Evolutionary conservation across 2,888 invertebrate species (phyloP).

Genomic region (Augiades crinisus): DNA sequence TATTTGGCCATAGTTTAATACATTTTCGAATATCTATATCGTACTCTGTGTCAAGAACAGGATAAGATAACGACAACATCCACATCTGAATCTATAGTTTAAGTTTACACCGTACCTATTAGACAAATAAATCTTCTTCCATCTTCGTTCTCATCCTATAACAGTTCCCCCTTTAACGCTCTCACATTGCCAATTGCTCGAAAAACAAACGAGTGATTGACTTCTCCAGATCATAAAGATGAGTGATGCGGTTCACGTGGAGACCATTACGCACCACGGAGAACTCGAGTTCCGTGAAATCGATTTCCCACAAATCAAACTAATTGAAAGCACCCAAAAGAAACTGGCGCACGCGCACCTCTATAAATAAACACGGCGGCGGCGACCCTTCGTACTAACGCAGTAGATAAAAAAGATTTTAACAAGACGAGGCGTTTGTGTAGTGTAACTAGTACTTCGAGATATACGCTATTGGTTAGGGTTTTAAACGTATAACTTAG

Average conservation of each 20-base stretch:
- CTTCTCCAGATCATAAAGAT: constrained; percentile 6
- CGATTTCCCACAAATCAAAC: constrained; percentile 67
- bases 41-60: too few relatives aligned
- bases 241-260: constrained; percentile 25
- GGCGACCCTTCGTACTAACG: constrained; percentile 48
- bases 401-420: constrained; percentile 44
- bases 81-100: too few relatives aligned
- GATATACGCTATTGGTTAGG: too few relatives aligned
- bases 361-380: constrained; percentile 63
- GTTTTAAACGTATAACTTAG: too few relatives aligned
- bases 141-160: not conserved
- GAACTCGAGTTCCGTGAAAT: constrained; percentile 45
- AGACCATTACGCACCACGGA: constrained; percentile 16
- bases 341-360: constrained; percentile 51
- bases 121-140: too few relatives aligned
- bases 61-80: too few relatives aligned
- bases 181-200: not conserved
- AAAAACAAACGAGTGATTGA: constrained; percentile 5
- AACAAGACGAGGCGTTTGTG: not conserved
- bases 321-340: constrained; percentile 63
- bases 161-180: not conserved
- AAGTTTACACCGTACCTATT: too few relatives aligned
- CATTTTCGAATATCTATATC: too few relatives aligned
- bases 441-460: not conserved
- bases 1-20: too few relatives aligned